Percentiles rank a stretch among this genome's conserved stretches.
Conservation (phyloP, 2,113 vertebrate genomes). For the Aramus guarauna region DNA sequence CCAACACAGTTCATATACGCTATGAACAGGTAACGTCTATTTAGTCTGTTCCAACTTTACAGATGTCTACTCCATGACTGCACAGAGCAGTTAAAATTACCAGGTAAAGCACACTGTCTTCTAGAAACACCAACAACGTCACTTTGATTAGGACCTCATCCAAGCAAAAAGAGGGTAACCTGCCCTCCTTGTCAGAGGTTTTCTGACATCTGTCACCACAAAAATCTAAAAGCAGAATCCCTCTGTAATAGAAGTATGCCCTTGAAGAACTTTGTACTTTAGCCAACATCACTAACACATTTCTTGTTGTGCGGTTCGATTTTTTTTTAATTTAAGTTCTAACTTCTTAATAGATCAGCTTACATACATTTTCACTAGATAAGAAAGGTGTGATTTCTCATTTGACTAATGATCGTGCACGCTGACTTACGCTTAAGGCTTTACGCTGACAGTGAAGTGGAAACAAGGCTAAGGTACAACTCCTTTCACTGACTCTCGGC, state of each 20-base stretch:
- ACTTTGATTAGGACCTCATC: neutral
- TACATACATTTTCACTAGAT: neutral
- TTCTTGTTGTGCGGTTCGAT: neutral
- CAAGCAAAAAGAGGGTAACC: neutral
- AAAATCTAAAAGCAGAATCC: neutral
- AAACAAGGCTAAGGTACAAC: neutral
- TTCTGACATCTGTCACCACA: neutral
- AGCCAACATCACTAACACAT: neutral
- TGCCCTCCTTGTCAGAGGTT: neutral
- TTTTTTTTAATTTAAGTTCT: neutral
- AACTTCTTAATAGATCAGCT: neutral
- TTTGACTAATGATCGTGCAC: neutral
- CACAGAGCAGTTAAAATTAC: neutral
- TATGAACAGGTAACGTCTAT: fast-evolving
- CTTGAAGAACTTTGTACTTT: neutral
- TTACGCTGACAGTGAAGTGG: fast-evolving
- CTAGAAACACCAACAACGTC: neutral
- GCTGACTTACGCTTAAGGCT: neutral
- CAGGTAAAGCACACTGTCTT: neutral
- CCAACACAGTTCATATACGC: neutral
- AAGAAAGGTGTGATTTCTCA: neutral
- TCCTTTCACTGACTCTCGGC: neutral
- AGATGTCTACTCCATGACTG: neutral
- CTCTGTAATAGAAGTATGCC: fast-evolving
- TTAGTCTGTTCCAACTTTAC: neutral